Percentiles rank a stretch among this genome's conserved stretches.
These are phyloP conservation scores for Hydrotaea cyrtoneurina DNA, from an alignment of 2,888 invertebrate species.

Conservation along the genomic window DNA sequence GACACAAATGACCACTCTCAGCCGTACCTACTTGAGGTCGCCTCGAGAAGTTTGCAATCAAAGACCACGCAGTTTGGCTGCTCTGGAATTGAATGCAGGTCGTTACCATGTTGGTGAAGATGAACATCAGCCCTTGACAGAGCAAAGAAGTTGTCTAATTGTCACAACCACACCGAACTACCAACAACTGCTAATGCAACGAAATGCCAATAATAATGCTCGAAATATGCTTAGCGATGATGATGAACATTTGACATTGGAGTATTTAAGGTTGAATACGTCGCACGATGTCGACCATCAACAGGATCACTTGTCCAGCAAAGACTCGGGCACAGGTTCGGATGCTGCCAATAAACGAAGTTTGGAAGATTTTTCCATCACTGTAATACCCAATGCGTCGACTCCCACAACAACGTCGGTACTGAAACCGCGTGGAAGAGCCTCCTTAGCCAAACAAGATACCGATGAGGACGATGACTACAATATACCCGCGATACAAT, in stretches of 20 bases:
- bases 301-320: conserved; percentile 77
- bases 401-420: conserved; percentile 45
- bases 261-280: conserved; percentile 72
- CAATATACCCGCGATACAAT: conserved; percentile 28
- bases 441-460: conserved; percentile 59
- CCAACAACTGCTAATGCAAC: conserved; percentile 73
- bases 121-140: conserved; percentile 66
- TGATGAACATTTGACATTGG: conserved; percentile 70
- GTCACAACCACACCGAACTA: conserved; percentile 75
- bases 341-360: conserved; percentile 78
- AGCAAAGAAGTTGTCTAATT: conserved; percentile 73
- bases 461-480: conserved; percentile 66
- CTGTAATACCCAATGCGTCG: conserved; percentile 54
- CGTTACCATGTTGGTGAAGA: conserved; percentile 51
- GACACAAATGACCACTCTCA: conserved; percentile 76
- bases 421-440: conserved; percentile 50
- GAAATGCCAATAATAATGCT: conserved; percentile 38
- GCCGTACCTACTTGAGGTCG: conserved; percentile 73
- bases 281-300: conserved; percentile 70
- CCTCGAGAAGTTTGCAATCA: conserved; percentile 69
- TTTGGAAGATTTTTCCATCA: conserved; percentile 74
- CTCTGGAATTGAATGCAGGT: conserved; percentile 68
- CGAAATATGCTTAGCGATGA: conserved; percentile 40
- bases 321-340: conserved; percentile 78
- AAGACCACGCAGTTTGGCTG: conserved; percentile 74